phyloP scores from a whole-genome alignment of 2,888 invertebrate genomes.

The Drosophila ustulata region DNA sequence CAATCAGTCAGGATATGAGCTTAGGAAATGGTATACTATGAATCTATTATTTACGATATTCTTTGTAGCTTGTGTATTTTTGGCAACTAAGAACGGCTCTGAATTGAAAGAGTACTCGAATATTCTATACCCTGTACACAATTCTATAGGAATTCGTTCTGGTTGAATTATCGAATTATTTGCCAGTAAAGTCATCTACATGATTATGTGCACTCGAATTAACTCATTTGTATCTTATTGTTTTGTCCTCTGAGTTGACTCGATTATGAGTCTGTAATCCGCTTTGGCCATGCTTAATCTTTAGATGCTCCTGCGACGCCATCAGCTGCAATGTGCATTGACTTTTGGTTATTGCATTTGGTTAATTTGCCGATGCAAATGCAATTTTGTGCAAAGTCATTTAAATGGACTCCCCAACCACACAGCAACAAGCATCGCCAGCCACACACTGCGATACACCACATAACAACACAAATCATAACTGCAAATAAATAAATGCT shows the following conservation, averaged over 20 bases:
- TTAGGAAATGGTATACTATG: no score
- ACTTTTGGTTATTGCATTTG: neutral
- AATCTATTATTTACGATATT: neutral
- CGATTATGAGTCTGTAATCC: neutral
- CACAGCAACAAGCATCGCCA: neutral
- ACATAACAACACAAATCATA: slow-evolving; percentile 65
- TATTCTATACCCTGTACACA: neutral
- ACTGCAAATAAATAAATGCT: slow-evolving; percentile 72
- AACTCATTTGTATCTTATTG: neutral
- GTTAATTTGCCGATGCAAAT: slow-evolving; percentile 45
- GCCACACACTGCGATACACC: neutral
- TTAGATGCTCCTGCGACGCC: neutral
- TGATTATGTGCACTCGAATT: neutral
- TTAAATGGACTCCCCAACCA: slow-evolving; percentile 16
- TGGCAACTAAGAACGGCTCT: no score
- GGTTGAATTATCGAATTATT: no score
- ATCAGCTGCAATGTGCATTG: neutral
- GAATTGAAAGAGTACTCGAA: no score
- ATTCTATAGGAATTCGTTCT: no score
- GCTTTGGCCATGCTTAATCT: neutral
- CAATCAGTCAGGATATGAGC: no score
- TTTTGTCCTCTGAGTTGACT: neutral
- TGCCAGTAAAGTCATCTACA: neutral
- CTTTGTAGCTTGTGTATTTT: no score
- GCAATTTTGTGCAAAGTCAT: slow-evolving; percentile 55